Evolutionary conservation across 2,888 invertebrate species (phyloP), one percentile per base, ranked within the genome.

Genomic region (Chloromyia formosa): DNA sequence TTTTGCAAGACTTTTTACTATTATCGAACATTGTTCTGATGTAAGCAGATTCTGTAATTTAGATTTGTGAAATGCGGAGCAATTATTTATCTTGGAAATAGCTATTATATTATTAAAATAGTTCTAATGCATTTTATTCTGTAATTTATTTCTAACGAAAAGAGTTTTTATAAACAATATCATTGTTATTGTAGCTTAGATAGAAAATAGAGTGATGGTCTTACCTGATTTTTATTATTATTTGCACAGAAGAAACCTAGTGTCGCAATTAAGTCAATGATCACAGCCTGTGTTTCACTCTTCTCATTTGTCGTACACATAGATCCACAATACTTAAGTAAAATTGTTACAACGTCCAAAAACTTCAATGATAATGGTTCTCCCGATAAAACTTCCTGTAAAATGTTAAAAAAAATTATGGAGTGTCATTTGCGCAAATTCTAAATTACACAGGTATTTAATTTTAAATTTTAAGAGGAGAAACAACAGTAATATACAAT

Each of bases 261-360:
- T 74, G 85, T 82, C 73, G 85, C 84, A 79, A 86, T 83, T 80
- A 86, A 80, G 80, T 86, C 86, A 74, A 85, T 83, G 64, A 86
- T 80, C 82, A 85, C 83, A 74, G 84, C 82, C 75, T 83, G 82
- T 40, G 82, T 82, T 79, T 86, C 86, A 69, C 79, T 82, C 77
- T 82, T 84, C 77, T 82, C 82, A 56, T 78, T 77, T 72, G 79
- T 81, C 20, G 80, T 78, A 14, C 80, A 79, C 78, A 81, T 80
- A 74, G 80, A 80, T 14, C 82, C 81, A 72, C 83, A 83, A 78
- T 82, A 82, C 76, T 82, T 82, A n/a, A 86, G 78, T 77, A 86
- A 80, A 76, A 83, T 81, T 71, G 82, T 82, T 75, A 85, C 81
- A 77, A 85, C 84, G 79, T 86, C 85, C 61, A 86, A 81, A 78